phyloP scores from a whole-genome alignment of 2,888 invertebrate species.

The Vesta saturnalis region DNA sequence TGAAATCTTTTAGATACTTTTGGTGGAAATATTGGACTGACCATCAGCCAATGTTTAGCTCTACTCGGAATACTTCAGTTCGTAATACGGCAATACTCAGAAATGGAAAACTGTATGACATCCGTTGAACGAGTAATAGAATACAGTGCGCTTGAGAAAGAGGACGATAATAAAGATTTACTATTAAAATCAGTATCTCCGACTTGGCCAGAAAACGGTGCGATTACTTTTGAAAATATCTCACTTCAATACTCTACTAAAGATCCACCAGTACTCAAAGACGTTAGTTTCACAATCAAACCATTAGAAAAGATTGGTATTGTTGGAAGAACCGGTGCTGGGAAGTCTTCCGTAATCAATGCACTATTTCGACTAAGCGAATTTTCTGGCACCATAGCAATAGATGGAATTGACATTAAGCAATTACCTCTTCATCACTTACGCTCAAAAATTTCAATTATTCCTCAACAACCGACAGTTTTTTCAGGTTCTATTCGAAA shows the following conservation, averaged over 20 bases:
- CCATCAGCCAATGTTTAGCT: slow-evolving; percentile 80
- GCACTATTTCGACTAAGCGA: slow-evolving; percentile 85
- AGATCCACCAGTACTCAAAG: slow-evolving; percentile 78
- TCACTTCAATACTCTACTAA: slow-evolving; percentile 76
- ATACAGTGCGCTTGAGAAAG: slow-evolving; percentile 62
- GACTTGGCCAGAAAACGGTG: slow-evolving; percentile 81
- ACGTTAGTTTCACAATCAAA: slow-evolving; percentile 73
- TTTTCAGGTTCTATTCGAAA: slow-evolving; percentile 88
- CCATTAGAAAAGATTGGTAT: slow-evolving; percentile 80
- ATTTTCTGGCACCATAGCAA: slow-evolving; percentile 79
- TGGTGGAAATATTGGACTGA: slow-evolving; percentile 77
- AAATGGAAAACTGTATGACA: slow-evolving; percentile 82
- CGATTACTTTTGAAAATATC: slow-evolving; percentile 74
- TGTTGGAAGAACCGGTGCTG: slow-evolving; percentile 86
- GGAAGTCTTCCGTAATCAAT: slow-evolving; percentile 80
- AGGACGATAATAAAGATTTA: slow-evolving; percentile 39
- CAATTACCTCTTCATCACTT: slow-evolving; percentile 79
- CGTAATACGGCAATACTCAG: slow-evolving; percentile 86
- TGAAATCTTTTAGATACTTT: slow-evolving; percentile 16
- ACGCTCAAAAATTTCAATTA: slow-evolving; percentile 81
- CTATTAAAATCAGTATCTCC: slow-evolving; percentile 71
- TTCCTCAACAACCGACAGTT: slow-evolving; percentile 87
- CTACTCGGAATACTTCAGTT: slow-evolving; percentile 75
- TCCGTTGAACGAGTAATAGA: slow-evolving; percentile 82
- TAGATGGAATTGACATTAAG: slow-evolving; percentile 81